These are phyloP conservation scores for Caenorhabditis drosophilae DNA, from an alignment of 2,888 invertebrate genomes.

Conservation along the genomic window DNA sequence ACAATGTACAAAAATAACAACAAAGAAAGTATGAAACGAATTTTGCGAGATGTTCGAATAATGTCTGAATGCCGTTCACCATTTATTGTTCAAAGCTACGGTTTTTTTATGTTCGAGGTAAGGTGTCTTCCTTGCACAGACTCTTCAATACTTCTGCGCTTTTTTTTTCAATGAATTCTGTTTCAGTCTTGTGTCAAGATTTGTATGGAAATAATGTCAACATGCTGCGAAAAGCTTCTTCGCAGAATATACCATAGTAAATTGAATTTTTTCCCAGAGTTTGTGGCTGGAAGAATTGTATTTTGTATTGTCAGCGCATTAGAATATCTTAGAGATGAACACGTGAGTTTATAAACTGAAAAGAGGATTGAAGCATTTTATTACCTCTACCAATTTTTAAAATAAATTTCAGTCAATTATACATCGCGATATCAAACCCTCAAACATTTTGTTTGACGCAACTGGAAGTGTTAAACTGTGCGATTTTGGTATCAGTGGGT, in stretches of 20 bases:
- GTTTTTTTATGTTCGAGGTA: conserved; percentile 38
- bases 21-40: conserved; percentile 33
- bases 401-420: conserved; percentile 52
- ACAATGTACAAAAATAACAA: conserved; percentile 43
- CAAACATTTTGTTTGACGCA: conserved; percentile 92
- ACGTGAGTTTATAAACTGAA: conserved; percentile 69
- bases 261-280: conserved; percentile 83
- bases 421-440: conserved; percentile 75
- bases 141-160: too few species aligned
- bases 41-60: conserved; percentile 33
- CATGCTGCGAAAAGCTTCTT: conserved; percentile 94
- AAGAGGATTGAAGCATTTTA: too few species aligned
- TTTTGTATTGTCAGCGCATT: conserved; percentile 97
- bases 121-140: conserved; percentile 1
- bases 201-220: conserved; percentile 99
- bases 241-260: conserved; percentile 77
- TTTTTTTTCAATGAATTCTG: too few species aligned
- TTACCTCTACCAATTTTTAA: too few species aligned
- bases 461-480: conserved; percentile 94
- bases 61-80: conserved; percentile 28
- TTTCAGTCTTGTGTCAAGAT: conserved; percentile 90
- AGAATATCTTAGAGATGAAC: conserved; percentile 93
- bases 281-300: conserved; percentile 93
- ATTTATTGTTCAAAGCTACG: conserved; percentile 31
- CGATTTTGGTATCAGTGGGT: conserved; percentile 93